Base-by-base conservation (phyloP, 1,140 invertebrate species). In the Chironomus tepperi region DNA sequence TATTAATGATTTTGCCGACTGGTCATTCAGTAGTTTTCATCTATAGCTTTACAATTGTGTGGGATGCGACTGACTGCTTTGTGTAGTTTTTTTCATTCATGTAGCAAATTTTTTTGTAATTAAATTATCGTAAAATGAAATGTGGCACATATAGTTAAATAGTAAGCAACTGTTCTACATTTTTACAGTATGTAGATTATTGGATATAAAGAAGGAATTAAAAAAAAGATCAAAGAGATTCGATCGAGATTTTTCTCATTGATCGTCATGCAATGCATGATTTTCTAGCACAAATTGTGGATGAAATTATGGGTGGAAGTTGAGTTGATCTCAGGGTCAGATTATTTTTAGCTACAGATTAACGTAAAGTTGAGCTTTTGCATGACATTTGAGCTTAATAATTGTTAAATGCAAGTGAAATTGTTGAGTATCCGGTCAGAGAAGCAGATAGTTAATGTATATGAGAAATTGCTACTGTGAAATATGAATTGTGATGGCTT, bases 111-210 rank as follows among this genome's bases (percentile, higher is more conserved):
- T 5, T 57, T 57, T n/a, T n/a, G 47, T 57, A 57, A 57, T 57
- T 57, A 57, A 57, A 57, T 57, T 57, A 57, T 57, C 47, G 47
- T 57, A 57, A 57, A 57, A 47, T 34, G 24, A 57, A 57, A 57
- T 57, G 47, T 57, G n/a, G n/a, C 47, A 57, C 47, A 57, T 57
- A n/a, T 57, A 34, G 24, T 34, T 34, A 34, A 34, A 34, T 34
- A 34, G 24, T 34, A 34, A 57, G n/a, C 47, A 57, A 57, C 47
- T 57, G 47, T 57, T 57, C 47, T 57, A 57, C 47, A n/a, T 57
- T n/a, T 57, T 34, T 34, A 34, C 47, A n/a, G 47, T 57, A 5
- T 57, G 12, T 57, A 57, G 12, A 57, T n/a, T 34, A 34, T 12
- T 57, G n/a, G 47, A 57, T 57, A 15, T n/a, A n/a, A 57, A 12